These are phyloP conservation scores for Darevskia nairensis DNA, from an alignment of 2,797 vertebrate species.

Conservation along the genomic window DNA sequence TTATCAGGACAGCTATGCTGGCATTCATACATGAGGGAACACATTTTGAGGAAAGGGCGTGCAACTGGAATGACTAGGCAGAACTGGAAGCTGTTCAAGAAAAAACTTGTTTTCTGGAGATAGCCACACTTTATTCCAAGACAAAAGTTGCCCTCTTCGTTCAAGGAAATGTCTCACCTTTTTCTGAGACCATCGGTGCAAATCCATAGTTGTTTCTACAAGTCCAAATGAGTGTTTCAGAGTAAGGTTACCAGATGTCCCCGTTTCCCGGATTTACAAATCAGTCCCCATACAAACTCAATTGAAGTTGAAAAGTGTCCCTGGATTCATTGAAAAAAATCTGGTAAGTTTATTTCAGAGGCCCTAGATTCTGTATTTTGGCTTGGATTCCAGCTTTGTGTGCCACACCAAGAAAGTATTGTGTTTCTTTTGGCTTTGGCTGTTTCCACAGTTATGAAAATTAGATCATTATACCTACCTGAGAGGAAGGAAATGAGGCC, in stretches of 20 bases:
- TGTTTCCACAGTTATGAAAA: slow-evolving; percentile 13
- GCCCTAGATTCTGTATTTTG: background rate
- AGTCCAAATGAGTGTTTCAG: background rate
- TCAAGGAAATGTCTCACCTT: slow-evolving; percentile 20
- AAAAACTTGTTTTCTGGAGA: slow-evolving; percentile 39
- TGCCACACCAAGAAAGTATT: too few species aligned
- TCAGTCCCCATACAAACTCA: too few species aligned
- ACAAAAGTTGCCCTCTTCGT: slow-evolving; percentile 30
- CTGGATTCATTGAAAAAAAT: too few species aligned
- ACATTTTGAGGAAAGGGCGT: slow-evolving; percentile 65
- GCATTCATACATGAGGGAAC: slow-evolving; percentile 56
- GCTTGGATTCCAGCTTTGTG: background rate
- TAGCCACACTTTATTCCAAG: slow-evolving; percentile 14
- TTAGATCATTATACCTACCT: background rate
- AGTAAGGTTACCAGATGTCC: background rate
- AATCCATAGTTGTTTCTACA: background rate
- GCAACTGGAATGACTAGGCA: slow-evolving; percentile 49
- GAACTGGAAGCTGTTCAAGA: slow-evolving; percentile 30
- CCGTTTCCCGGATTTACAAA: too few species aligned
- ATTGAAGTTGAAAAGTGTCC: too few species aligned
- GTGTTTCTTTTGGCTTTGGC: slow-evolving; percentile 9
- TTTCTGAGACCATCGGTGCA: background rate
- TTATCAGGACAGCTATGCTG: slow-evolving; percentile 45
- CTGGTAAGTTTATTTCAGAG: background rate
- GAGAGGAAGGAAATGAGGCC: background rate